Evolutionary conservation across 37 sponge, comb jelly and placozoan genomes (phyloP).

Genomic region (Amphimedon queenslandica): DNA sequence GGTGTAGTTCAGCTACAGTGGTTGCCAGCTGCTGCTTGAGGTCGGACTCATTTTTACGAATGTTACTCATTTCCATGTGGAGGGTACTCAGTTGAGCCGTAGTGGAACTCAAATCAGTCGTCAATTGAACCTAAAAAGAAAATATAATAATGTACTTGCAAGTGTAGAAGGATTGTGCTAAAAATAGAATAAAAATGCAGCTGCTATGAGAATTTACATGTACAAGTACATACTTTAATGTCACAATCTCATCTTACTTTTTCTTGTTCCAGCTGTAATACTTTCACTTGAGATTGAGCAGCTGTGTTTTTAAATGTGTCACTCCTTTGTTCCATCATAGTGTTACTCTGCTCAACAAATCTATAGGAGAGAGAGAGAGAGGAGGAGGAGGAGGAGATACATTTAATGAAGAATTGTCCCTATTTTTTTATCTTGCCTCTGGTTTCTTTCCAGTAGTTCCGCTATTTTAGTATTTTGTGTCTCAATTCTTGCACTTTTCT

Average conservation of each 20-base stretch:
- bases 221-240: not conserved
- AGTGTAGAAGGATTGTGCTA: not conserved
- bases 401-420: not conserved
- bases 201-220: too few species aligned
- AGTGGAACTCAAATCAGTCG: conserved; percentile 58
- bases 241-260: conserved; percentile 39
- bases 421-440: conserved; percentile 56
- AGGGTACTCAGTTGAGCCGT: conserved; percentile 63
- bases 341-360: conserved; percentile 94
- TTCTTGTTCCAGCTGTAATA: conserved; percentile 84
- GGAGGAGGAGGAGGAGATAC: not conserved
- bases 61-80: conserved; percentile 52
- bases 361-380: conserved; percentile 9
- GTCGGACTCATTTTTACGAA: conserved; percentile 53
- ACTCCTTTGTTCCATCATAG: conserved; percentile 85
- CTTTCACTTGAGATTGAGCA: conserved; percentile 75
- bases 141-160: conserved; percentile 2
- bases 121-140: conserved; percentile 36
- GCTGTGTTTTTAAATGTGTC: conserved; percentile 92
- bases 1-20: conserved; percentile 65
- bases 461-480: conserved; percentile 88
- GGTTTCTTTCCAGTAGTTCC: conserved; percentile 88
- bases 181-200: too few species aligned
- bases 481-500: conserved; percentile 87
- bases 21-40: conserved; percentile 81